Conservation (phyloP, 2,113 vertebrate genomes). For the Lutjanus erythropterus region DNA sequence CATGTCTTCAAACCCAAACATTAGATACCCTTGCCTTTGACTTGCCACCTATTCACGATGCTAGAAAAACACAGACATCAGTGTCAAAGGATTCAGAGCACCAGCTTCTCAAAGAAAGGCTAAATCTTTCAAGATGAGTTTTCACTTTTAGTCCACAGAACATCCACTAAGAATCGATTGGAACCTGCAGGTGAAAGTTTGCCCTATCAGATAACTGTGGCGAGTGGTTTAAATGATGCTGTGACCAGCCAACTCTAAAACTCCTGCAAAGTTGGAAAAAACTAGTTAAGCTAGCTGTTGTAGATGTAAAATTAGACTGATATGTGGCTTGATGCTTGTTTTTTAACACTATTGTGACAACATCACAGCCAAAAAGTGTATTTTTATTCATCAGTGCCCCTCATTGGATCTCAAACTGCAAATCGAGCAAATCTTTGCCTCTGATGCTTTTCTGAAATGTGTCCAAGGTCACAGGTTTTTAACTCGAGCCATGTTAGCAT, state of each 20-base stretch:
- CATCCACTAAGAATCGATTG: background rate
- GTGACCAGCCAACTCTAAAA: background rate
- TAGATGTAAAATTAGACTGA: background rate
- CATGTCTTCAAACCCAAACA: background rate
- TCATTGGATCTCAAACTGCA: background rate
- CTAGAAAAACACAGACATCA: background rate
- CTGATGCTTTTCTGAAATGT: slow-evolving; percentile 5
- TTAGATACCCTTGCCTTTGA: background rate
- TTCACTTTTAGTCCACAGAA: background rate
- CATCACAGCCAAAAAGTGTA: background rate
- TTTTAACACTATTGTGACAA: background rate
- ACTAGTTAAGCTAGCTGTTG: background rate
- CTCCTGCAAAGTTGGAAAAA: slow-evolving; percentile 8
- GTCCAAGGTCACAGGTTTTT: slow-evolving; percentile 14
- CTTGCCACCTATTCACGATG: background rate
- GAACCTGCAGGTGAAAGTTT: background rate
- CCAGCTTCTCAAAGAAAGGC: background rate
- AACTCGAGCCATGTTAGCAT: background rate
- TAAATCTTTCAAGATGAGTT: background rate
- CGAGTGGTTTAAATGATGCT: background rate
- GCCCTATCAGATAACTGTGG: background rate
- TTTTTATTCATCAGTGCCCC: background rate
- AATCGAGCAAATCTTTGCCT: background rate
- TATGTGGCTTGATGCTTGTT: background rate
- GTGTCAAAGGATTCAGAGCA: background rate